Conservation (phyloP, 2,888 invertebrate species). For the Parnassius orleans region DNA sequence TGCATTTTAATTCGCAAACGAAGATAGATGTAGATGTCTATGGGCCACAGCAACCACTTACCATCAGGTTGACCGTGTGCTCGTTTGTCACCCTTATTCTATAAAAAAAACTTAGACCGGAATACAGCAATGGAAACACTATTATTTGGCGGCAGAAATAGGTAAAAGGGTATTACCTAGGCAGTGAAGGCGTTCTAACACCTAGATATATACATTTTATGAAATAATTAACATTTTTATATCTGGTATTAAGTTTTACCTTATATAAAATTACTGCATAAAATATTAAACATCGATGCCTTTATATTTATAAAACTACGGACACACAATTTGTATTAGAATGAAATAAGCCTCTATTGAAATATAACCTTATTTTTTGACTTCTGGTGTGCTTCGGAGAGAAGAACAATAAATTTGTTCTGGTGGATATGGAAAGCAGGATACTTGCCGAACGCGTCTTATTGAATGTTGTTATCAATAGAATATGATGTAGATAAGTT, state of each 20-base stretch:
- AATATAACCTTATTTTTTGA: slow-evolving; percentile 78
- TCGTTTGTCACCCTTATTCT: no score
- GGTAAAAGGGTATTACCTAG: no score
- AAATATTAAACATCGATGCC: slow-evolving; percentile 13
- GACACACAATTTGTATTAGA: slow-evolving; percentile 46
- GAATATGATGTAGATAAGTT: slow-evolving; percentile 23
- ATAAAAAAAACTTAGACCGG: no score
- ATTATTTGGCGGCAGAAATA: no score
- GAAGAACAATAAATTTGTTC: slow-evolving; percentile 74
- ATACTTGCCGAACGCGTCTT: slow-evolving; percentile 56
- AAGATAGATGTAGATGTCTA: no score
- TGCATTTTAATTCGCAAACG: no score
- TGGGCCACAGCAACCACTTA: no score
- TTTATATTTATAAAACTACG: slow-evolving; percentile 31
- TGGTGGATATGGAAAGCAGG: slow-evolving; percentile 60
- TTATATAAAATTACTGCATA: background rate
- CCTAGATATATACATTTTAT: no score
- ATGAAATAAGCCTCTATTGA: slow-evolving; percentile 65
- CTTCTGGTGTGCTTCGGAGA: slow-evolving; percentile 69
- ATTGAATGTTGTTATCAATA: slow-evolving; percentile 56
- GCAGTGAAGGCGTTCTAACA: no score
- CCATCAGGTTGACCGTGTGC: no score
- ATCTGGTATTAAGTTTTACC: background rate
- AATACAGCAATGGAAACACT: no score
- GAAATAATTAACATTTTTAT: no score